These are phyloP conservation scores for Seriola rivoliana DNA, from an alignment of 2,113 vertebrate genomes.

Conservation along the genomic window DNA sequence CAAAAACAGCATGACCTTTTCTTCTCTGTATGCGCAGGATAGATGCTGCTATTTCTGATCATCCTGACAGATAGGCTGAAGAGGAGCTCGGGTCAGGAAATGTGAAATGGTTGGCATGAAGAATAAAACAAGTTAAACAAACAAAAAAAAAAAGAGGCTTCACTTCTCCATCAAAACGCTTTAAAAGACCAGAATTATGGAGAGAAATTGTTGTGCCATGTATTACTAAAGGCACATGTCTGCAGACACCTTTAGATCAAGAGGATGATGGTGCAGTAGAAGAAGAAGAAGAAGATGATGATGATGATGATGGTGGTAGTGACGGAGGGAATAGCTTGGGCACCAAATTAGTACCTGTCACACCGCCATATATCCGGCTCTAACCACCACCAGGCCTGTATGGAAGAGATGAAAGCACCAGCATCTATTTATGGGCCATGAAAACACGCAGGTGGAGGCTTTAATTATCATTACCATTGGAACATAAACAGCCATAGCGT, in stretches of 20 bases:
- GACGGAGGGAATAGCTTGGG: slow-evolving; percentile 41
- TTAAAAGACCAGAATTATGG: background rate
- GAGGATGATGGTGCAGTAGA: slow-evolving; percentile 24
- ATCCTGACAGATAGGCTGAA: slow-evolving; percentile 39
- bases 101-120: slow-evolving; percentile 1
- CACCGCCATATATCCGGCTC: slow-evolving; percentile 56
- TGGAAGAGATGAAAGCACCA: slow-evolving; percentile 56
- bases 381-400: slow-evolving; percentile 59
- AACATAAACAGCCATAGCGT: slow-evolving; percentile 54
- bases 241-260: slow-evolving; percentile 33
- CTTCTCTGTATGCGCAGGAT: slow-evolving; percentile 41
- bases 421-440: slow-evolving; percentile 67
- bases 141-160: background rate
- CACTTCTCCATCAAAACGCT: background rate
- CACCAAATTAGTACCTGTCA: slow-evolving; percentile 74
- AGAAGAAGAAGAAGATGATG: slow-evolving; percentile 40
- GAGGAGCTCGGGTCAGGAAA: slow-evolving; percentile 17
- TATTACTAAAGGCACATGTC: background rate
- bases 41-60: slow-evolving; percentile 57
- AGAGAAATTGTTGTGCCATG: background rate
- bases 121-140: background rate
- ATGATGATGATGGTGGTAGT: slow-evolving; percentile 47
- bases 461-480: slow-evolving; percentile 68
- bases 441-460: slow-evolving; percentile 70
- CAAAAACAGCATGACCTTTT: slow-evolving; percentile 68